Evolutionary conservation across 1,140 invertebrate species (phyloP).

Genomic region (Lutraria rhynchaena): DNA sequence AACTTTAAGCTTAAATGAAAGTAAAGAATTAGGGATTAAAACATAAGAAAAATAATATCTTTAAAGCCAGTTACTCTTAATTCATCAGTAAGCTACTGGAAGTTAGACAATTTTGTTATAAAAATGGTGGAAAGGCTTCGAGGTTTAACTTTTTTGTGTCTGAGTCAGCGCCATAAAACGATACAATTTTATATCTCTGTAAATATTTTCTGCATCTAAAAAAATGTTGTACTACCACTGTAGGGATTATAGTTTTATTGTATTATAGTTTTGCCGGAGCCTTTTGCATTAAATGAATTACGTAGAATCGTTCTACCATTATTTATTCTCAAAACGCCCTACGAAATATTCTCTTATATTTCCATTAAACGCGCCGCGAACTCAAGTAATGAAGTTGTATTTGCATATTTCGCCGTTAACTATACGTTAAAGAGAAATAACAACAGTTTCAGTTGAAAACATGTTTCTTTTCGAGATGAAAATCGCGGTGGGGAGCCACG

Average conservation of each 20-base stretch:
- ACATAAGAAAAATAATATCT: no score
- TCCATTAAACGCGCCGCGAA: conserved; percentile 2
- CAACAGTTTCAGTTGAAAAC: conserved; percentile 23
- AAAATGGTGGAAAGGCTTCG: no score
- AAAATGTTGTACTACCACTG: no score
- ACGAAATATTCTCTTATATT: background rate
- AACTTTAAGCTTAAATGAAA: no score
- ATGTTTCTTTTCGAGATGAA: conserved; percentile 44
- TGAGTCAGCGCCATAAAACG: no score
- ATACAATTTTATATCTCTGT: no score
- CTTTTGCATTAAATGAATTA: conserved; percentile 39
- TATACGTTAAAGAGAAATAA: conserved; percentile 29
- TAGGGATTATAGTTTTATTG: conserved; percentile 19
- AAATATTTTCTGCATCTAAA: no score
- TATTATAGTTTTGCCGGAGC: conserved; percentile 4
- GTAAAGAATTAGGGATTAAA: no score
- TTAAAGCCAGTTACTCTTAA: no score
- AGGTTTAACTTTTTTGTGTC: no score
- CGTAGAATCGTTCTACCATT: conserved; percentile 13
- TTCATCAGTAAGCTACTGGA: no score
- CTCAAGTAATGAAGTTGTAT: conserved; percentile 3
- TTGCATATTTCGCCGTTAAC: conserved; percentile 26
- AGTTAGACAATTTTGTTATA: no score
- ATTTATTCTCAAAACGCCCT: conserved; percentile 27
- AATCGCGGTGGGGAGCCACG: conserved; percentile 22